Base-by-base conservation (phyloP, 2,888 invertebrate genomes). In the Eustalomyia histrio region DNA sequence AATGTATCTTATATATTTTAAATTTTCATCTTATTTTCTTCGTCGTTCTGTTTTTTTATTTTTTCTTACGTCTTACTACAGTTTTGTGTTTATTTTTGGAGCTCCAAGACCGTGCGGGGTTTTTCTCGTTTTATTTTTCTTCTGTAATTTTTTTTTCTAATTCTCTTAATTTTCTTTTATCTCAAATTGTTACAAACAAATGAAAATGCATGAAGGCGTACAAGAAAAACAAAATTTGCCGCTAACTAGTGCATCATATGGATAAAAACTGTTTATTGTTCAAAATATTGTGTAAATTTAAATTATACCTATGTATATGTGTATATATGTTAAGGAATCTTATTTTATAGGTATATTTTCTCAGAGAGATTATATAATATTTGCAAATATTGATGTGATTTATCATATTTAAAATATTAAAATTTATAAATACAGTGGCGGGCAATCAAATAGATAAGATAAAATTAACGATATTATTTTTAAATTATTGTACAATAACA, bases 31-130 rank as follows among this genome's bases (percentile, higher is more conserved):
- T 29, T 29, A 29, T 29, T 29, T 29, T 29, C 29, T 29, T 33
- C 61, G 63, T 50, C 58, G 65, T 73, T 73, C 16, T 29, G 43
- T 76, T 67, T 64, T 64, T 68, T 60, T 67, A 67, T 50, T 80
- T 60, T 65, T 67, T n/a, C 47, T 55, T 65, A 21, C 55, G 33
- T 67, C 67, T 65, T 60, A 60, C 58, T 69, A 69, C 53, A 58
- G 58, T n/a, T 65, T 69, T 74, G 69, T 74, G 81, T 81, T 81
- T 81, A 81, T 81, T 81, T 81, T 81, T 81, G 81, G 81, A 81
- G 81, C 81, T 81, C 81, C 60, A 68, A 72, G 43, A 63, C 71
- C 80, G 76, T 69, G 58, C 74, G 73, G 81, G 81, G 61, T 65
- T 65, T 80, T 67, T 74, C 39, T 64, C 16, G 21, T 18, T 29